phyloP scores from a whole-genome alignment of 2,888 invertebrate genomes.

The Arge pagana region DNA sequence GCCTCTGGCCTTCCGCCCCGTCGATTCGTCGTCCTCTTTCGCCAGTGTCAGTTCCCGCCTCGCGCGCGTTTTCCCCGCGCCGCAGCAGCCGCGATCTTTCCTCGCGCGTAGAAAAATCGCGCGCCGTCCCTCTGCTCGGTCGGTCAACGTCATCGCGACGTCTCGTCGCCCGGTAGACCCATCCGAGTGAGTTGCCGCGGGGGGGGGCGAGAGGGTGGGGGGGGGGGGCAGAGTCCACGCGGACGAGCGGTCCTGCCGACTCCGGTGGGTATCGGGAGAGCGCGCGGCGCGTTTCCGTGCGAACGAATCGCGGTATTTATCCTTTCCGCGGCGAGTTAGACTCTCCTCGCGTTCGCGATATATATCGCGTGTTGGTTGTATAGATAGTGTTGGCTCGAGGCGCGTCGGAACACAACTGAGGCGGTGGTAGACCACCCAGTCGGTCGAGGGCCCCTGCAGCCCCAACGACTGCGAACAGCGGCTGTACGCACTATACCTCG shows the following conservation, averaged over 20 bases:
- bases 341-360: too few species aligned
- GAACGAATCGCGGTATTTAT: not conserved
- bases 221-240: too few species aligned
- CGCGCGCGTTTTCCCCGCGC: not conserved
- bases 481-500: conserved; percentile 46
- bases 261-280: not conserved
- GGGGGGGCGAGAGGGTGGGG: too few species aligned
- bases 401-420: conserved; percentile 58
- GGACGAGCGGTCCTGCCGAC: not conserved
- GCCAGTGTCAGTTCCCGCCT: not conserved
- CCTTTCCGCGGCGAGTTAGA: not conserved
- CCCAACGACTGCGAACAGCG: conserved; percentile 43
- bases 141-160: too few species aligned
- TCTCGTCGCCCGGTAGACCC: too few species aligned
- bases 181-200: too few species aligned
- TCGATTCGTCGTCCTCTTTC: too few species aligned
- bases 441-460: conserved; percentile 46
- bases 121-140: not conserved
- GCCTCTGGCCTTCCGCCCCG: too few species aligned
- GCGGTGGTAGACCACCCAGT: conserved; percentile 59
- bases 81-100: not conserved
- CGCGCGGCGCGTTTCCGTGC: not conserved
- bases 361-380: conserved; percentile 32
- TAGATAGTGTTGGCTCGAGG: conserved; percentile 53
- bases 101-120: not conserved